Evolutionary conservation across 2,113 vertebrate genomes (phyloP).

Genomic region (Urocynchramus pylzowi): DNA sequence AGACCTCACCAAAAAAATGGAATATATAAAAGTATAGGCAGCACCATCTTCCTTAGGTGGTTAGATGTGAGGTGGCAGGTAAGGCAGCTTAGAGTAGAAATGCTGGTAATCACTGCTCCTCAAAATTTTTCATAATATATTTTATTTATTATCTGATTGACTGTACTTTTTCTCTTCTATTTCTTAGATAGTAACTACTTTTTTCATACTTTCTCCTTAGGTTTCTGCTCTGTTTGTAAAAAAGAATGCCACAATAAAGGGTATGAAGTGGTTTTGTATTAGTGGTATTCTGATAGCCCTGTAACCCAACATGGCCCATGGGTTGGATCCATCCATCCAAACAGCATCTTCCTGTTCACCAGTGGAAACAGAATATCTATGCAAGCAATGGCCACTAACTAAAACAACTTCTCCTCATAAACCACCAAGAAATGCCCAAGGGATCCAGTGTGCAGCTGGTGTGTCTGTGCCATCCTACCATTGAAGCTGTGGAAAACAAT

Average conservation of each 20-base stretch:
- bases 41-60: neutral
- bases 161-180: neutral
- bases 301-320: neutral
- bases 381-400: neutral
- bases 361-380: neutral
- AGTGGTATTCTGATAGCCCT: neutral
- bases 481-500: neutral
- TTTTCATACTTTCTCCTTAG: neutral
- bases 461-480: neutral
- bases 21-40: neutral
- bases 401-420: neutral
- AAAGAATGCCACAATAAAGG: neutral
- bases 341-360: neutral
- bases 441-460: neutral
- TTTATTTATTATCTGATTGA: neutral
- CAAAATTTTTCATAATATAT: neutral
- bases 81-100: neutral
- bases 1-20: neutral
- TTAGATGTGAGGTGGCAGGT: neutral
- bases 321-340: neutral
- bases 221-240: neutral
- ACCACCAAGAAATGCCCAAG: neutral
- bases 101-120: neutral
- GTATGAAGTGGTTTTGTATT: neutral
- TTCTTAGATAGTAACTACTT: neutral